Conservation (phyloP, 2,888 invertebrate species). For the Sussaba pulchella region DNA sequence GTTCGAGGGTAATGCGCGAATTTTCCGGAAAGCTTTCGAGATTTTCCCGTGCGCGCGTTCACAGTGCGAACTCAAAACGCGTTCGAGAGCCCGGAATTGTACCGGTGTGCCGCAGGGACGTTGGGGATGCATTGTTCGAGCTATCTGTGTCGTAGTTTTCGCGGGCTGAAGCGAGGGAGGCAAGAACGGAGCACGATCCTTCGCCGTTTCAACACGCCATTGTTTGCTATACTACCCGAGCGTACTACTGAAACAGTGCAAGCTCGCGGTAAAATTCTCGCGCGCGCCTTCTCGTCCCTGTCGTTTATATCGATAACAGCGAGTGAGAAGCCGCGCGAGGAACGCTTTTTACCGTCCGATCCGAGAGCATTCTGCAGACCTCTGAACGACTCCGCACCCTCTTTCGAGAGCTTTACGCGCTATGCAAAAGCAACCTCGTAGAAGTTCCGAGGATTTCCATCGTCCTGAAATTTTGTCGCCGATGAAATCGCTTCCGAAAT, state of each 20-base stretch:
- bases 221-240: conserved; percentile 45
- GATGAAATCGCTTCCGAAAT: too few species aligned
- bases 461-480: conserved; percentile 5
- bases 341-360: neutral
- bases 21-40: conserved; percentile 65
- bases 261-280: conserved; percentile 14
- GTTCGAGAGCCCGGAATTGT: conserved; percentile 20
- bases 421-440: neutral
- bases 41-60: conserved; percentile 66
- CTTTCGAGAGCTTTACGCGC: conserved; percentile 13
- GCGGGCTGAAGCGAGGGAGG: neutral
- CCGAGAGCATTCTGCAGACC: conserved; percentile 20
- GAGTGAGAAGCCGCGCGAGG: conserved; percentile 39
- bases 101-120: neutral
- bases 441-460: conserved; percentile 29
- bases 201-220: conserved; percentile 53
- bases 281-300: conserved; percentile 34
- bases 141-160: neutral
- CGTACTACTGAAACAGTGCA: neutral
- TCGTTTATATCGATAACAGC: conserved; percentile 62
- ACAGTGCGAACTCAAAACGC: neutral
- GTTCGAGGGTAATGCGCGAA: conserved; percentile 69
- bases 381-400: conserved; percentile 29
- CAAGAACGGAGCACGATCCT: conserved; percentile 46
- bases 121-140: neutral